phyloP scores from a whole-genome alignment of 2,797 vertebrate genomes.

The Mycteria americana region DNA sequence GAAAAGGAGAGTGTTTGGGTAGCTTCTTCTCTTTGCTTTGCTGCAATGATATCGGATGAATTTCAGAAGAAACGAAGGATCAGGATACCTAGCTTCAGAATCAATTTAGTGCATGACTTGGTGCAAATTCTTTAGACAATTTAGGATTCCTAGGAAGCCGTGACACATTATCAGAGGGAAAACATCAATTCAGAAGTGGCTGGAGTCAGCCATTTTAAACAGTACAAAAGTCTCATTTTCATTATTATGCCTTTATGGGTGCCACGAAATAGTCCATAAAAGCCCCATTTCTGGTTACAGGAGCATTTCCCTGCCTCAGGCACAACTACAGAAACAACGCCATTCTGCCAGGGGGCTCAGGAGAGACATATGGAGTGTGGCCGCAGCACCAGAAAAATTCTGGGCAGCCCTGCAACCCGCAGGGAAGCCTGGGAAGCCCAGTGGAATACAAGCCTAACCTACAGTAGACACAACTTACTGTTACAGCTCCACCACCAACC shows the following conservation, averaged over 20 bases:
- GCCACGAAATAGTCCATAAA: not conserved
- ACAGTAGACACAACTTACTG: not conserved
- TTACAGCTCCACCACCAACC: not conserved
- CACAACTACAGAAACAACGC: not conserved
- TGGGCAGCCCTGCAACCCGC: accelerated
- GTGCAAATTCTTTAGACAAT: not conserved
- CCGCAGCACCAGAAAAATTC: not conserved
- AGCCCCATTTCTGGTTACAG: not conserved
- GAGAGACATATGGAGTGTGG: accelerated
- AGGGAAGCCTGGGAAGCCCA: not conserved
- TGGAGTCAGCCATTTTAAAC: not conserved
- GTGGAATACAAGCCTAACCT: not conserved
- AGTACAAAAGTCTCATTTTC: not conserved
- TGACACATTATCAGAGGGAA: not conserved
- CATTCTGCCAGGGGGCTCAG: not conserved
- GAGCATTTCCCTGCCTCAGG: not conserved
- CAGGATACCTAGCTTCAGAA: not conserved
- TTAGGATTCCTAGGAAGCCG: not conserved
- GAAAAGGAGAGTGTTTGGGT: not conserved
- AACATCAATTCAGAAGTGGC: not conserved
- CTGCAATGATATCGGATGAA: not conserved
- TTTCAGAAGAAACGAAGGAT: not conserved
- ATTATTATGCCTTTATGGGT: not conserved
- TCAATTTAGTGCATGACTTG: not conserved
- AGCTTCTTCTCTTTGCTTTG: not conserved